A percentile compares a stretch with the other conserved stretches of the same genome.
Evolutionary conservation across 2,113 vertebrate species (phyloP).

Genomic region (Trachemys scripta): DNA sequence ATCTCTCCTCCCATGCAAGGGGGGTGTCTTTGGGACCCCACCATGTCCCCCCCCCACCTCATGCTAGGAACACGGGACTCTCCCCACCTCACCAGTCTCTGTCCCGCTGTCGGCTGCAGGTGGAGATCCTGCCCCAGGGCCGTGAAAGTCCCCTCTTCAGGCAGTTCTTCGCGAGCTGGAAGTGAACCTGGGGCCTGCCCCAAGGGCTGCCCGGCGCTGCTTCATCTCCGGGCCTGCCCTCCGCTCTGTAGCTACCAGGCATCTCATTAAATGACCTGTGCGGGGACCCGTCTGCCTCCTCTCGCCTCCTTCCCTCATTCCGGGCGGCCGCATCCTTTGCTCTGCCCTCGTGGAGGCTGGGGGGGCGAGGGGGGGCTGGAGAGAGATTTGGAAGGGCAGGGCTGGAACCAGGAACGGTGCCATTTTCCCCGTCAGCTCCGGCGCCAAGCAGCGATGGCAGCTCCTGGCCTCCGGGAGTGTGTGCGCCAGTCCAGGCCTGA

Average conservation of each 20-base stretch:
- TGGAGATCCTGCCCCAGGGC: slow-evolving; percentile 93
- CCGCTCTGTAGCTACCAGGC: neutral
- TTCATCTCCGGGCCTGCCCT: neutral
- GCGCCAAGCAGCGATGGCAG: neutral
- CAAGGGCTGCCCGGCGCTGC: neutral
- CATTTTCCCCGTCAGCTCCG: too few relatives aligned
- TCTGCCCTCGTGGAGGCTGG: neutral
- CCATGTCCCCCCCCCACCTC: fast-evolving
- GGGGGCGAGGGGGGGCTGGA: too few relatives aligned
- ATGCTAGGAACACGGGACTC: neutral
- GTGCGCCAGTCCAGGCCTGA: neutral
- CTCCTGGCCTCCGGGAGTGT: neutral
- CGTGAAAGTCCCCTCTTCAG: slow-evolving; percentile 91
- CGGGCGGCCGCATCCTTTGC: neutral
- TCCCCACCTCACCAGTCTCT: neutral
- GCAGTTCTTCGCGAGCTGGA: slow-evolving; percentile 93
- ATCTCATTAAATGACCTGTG: neutral
- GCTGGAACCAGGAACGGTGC: neutral
- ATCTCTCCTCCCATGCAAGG: neutral
- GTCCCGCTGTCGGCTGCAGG: slow-evolving; percentile 72
- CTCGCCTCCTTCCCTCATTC: neutral
- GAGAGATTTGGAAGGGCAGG: too few relatives aligned
- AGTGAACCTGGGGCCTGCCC: slow-evolving; percentile 57
- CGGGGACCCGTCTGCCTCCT: neutral
- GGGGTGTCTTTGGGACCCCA: neutral